phyloP scores from a whole-genome alignment of 2,113 vertebrate species.

The Balaenoptera acutorostrata region DNA sequence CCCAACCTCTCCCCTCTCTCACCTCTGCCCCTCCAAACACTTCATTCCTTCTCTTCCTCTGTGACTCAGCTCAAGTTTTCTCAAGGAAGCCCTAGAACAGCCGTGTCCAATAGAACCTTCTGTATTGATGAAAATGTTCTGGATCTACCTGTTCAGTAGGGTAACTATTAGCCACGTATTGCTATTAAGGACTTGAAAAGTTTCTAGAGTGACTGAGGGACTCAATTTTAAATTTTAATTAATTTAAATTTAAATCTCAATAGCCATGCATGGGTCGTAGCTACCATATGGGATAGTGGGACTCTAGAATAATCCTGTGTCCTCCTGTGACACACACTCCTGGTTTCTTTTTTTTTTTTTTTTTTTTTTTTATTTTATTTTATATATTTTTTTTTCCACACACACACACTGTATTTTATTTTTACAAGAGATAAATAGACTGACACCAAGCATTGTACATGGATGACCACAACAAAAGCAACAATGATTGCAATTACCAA shows the following conservation, averaged over 20 bases:
- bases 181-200: not conserved
- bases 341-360: too few species aligned
- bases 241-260: not conserved
- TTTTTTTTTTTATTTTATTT: too few species aligned
- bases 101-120: not conserved
- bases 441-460: too few species aligned
- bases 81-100: not conserved
- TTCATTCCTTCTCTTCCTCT: not conserved
- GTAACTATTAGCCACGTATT: not conserved
- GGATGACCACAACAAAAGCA: too few species aligned
- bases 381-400: too few species aligned
- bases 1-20: not conserved
- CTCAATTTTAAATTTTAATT: not conserved
- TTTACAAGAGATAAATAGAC: too few species aligned
- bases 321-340: not conserved
- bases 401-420: too few species aligned
- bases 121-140: not conserved
- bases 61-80: not conserved
- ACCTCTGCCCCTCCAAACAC: not conserved
- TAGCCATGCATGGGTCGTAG: not conserved
- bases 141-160: not conserved
- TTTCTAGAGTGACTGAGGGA: not conserved
- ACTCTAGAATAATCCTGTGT: not conserved
- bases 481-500: too few species aligned
- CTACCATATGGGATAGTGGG: rapidly evolving